A percentile compares a stretch with the other conserved stretches of the same genome.
Evolutionary conservation across 2,888 invertebrate genomes (phyloP).

Genomic region (Cetonia aurata): DNA sequence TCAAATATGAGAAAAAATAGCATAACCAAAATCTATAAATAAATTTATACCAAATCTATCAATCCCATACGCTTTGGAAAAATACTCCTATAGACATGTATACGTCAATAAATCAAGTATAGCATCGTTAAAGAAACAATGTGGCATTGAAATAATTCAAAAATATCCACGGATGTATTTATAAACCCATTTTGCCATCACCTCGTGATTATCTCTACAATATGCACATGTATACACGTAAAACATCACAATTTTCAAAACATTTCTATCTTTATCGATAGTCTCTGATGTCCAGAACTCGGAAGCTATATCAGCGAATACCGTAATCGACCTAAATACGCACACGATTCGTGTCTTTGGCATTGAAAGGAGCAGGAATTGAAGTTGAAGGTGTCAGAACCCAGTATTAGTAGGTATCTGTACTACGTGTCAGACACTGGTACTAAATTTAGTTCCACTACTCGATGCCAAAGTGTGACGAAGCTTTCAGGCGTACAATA

Average conservation of each 20-base stretch:
- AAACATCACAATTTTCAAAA: neutral
- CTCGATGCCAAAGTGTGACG: neutral
- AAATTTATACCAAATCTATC: too few relatives aligned
- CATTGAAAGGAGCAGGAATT: constrained; percentile 5
- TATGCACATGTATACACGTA: neutral
- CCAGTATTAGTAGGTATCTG: neutral
- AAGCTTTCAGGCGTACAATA: neutral
- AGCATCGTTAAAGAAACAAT: constrained; percentile 9
- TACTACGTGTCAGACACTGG: neutral
- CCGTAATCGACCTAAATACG: too few relatives aligned
- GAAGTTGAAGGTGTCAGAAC: constrained; percentile 14
- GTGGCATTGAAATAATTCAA: constrained; percentile 33
- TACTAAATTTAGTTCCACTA: constrained; percentile 6
- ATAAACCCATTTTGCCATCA: neutral
- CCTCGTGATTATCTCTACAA: neutral
- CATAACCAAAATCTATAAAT: too few relatives aligned
- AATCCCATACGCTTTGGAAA: too few relatives aligned
- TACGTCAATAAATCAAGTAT: constrained; percentile 16
- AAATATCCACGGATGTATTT: constrained; percentile 24
- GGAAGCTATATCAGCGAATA: too few relatives aligned
- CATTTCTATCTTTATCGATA: too few relatives aligned
- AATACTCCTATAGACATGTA: neutral
- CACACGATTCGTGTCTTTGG: neutral
- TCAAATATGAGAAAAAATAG: too few relatives aligned
- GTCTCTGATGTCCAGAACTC: too few relatives aligned